These are phyloP conservation scores for Pecten maximus DNA, from an alignment of 2,888 invertebrate genomes.

Conservation along the genomic window DNA sequence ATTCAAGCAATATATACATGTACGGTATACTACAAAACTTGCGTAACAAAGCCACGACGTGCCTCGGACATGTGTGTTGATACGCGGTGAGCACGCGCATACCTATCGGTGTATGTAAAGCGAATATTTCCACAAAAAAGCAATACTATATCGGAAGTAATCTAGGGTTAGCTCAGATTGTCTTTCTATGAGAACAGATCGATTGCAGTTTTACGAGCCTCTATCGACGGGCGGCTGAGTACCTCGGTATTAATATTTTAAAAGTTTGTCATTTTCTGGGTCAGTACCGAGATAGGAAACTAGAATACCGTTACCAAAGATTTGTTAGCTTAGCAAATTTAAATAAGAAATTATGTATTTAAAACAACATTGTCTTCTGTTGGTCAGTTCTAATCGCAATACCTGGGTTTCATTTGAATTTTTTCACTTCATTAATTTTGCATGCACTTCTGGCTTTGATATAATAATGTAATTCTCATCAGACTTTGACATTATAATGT, in stretches of 20 bases:
- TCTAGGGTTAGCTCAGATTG: not conserved
- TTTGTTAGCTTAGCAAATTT: not conserved
- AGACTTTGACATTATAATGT: not conserved
- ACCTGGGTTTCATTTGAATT: not conserved
- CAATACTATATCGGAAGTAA: not conserved
- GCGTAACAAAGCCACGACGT: not conserved
- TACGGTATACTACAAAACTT: not conserved
- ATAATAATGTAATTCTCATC: not conserved
- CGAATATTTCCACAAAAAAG: not conserved
- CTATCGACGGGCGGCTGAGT: not conserved
- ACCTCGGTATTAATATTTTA: conserved; percentile 12
- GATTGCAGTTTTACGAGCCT: not conserved
- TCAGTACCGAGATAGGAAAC: not conserved
- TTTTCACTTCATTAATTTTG: not conserved
- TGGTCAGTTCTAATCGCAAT: not conserved
- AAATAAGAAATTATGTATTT: not conserved
- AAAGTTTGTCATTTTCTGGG: conserved; percentile 28
- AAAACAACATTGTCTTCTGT: not conserved
- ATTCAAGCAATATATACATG: not conserved
- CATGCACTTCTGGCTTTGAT: too few species aligned
- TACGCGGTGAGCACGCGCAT: not conserved
- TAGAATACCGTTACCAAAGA: not conserved
- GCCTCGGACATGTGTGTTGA: not conserved
- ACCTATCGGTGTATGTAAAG: not conserved
- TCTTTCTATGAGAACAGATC: not conserved